These are phyloP conservation scores for Spilosoma lubricipeda DNA, from an alignment of 2,888 invertebrate genomes.

Conservation along the genomic window DNA sequence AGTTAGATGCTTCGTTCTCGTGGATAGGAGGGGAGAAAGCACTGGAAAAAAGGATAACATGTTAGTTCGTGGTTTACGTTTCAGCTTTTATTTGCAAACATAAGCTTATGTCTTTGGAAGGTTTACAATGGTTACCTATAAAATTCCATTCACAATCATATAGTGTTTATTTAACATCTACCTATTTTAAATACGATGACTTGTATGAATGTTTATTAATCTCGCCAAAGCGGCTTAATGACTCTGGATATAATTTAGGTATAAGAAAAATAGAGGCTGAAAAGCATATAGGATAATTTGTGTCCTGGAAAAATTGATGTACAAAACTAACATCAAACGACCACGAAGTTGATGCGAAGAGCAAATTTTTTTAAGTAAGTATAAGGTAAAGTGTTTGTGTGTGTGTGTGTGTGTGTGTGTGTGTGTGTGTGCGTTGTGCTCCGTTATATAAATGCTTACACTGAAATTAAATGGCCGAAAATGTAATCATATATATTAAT, in stretches of 20 bases:
- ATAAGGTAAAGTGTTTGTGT: no score
- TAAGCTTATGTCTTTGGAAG: neutral
- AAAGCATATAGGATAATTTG: no score
- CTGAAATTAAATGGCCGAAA: neutral
- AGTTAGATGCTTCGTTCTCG: conserved; percentile 35
- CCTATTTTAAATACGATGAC: neutral
- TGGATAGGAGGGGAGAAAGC: conserved; percentile 36
- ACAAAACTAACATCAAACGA: no score
- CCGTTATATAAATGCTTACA: neutral
- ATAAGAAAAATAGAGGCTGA: no score
- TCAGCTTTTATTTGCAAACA: neutral
- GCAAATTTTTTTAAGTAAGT: no score
- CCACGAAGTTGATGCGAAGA: no score
- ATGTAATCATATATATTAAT: neutral
- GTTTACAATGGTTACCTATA: no score
- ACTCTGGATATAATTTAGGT: neutral
- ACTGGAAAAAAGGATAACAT: conserved; percentile 44
- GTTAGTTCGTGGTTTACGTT: conserved; percentile 2
- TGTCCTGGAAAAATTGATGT: no score
- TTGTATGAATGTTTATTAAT: neutral
- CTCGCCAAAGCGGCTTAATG: neutral
- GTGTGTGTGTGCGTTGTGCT: no score
- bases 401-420: no score
- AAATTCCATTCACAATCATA: no score
- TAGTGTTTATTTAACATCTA: no score